Base-by-base conservation (phyloP, 2,113 vertebrate species). In the Petroica traversi region DNA sequence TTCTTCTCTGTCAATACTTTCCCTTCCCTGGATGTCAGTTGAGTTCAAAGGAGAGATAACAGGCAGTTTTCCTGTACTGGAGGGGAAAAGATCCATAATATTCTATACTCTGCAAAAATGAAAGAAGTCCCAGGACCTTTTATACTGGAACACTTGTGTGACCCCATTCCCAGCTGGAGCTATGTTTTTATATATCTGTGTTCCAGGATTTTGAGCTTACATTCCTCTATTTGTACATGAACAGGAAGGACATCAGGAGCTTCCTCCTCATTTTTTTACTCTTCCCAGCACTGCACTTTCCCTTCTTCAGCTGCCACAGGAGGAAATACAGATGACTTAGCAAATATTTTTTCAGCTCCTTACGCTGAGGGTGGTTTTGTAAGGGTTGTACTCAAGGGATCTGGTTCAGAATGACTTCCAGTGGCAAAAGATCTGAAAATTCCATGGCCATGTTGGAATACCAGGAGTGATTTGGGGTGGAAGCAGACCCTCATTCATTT, bases 391-490 rank as follows among this genome's bases (percentile, higher is more conserved):
- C 58, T 73, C n/a, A 11, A 41, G 71, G 48, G 36, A 34, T 49
- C 26, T 79, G 33, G 11, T 80, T 69, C 20, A 46, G 64, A 58
- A 52, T 78, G 41, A 34, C 17, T 36, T 57, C 28, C 31, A 25
- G 28, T 43, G 36, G 11, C 28, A 34, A 49, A 81, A 33, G 15
- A 74, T 17, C 51, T 0, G 0, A 9, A 24, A 25, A 57, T 62
- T 71, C 46, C 33, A 7, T 7, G 15, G 10, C 20, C 20, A 0
- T 5, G 5, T 48, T 2, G 0, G 6, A 51, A 40, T 71, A n/a
- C 25, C 11, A 6, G 15, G 20, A 15, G 20, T 52, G 43, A 0
- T 28, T n/a, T 31, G 81, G 45, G 33, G 33, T 58, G 54, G 67
- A 38, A 73, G 59, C 34, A 63, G 62, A 6, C 9, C 25, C 12